A percentile compares a stretch with the other conserved stretches of the same genome.
Evolutionary conservation across 2,113 vertebrate genomes (phyloP).

Genomic region (Corvus hawaiiensis): DNA sequence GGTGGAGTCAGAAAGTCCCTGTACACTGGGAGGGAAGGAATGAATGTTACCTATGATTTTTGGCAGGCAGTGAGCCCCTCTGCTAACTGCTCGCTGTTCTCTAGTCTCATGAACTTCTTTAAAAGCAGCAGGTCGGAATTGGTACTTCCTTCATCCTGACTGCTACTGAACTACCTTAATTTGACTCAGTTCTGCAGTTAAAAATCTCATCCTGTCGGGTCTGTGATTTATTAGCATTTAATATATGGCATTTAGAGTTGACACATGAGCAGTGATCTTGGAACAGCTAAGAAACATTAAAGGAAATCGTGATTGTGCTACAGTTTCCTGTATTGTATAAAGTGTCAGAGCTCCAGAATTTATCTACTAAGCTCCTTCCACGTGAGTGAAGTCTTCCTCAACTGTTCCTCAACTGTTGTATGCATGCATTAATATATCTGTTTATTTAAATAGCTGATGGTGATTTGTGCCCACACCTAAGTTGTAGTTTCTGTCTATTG

Average conservation of each 20-base stretch:
- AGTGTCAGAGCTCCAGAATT: background rate
- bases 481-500: background rate
- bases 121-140: background rate
- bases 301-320: background rate
- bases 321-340: background rate
- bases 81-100: background rate
- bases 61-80: background rate
- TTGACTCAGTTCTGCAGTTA: background rate
- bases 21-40: background rate
- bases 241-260: background rate
- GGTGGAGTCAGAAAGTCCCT: background rate
- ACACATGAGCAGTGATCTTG: background rate
- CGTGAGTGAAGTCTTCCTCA: background rate
- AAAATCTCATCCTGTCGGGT: background rate
- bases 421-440: background rate
- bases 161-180: background rate
- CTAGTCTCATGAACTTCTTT: background rate
- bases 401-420: background rate
- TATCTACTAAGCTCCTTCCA: background rate
- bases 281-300: background rate
- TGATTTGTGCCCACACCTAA: background rate
- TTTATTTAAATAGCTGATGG: background rate
- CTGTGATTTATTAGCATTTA: background rate
- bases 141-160: background rate
- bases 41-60: background rate